Conservation (phyloP, 2,888 invertebrate species). For the Pterostichus madidus region DNA sequence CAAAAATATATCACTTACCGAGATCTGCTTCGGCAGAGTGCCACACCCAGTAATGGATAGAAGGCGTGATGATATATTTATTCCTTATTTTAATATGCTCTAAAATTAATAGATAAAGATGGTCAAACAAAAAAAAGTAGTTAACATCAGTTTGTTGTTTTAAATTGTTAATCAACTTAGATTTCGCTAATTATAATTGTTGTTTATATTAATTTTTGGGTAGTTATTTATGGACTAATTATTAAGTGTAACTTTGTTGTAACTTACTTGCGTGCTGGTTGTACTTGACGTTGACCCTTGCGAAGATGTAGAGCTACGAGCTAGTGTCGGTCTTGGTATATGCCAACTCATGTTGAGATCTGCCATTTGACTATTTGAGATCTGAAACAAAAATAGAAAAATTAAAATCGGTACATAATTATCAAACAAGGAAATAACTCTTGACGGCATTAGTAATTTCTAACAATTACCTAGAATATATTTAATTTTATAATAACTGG, state of each 20-base stretch:
- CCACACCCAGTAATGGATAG: too few species aligned
- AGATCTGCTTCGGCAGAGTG: too few species aligned
- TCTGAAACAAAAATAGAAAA: constrained; percentile 71
- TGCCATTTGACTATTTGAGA: constrained; percentile 71
- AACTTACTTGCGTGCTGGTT: constrained; percentile 88
- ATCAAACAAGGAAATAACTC: neutral
- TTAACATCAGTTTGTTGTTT: too few species aligned
- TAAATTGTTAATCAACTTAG: too few species aligned
- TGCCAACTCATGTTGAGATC: constrained; percentile 83
- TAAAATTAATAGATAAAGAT: too few species aligned
- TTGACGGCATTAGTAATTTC: neutral
- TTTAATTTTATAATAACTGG: constrained; percentile 4
- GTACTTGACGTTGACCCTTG: constrained; percentile 87
- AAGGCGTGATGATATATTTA: too few species aligned
- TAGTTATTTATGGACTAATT: too few species aligned
- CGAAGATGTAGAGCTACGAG: constrained; percentile 82
- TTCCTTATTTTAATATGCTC: too few species aligned
- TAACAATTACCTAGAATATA: neutral
- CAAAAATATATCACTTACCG: too few species aligned
- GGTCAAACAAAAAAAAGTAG: too few species aligned
- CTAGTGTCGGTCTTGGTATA: constrained; percentile 90
- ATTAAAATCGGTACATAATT: neutral
- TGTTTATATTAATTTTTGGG: too few species aligned
- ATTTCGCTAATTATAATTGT: too few species aligned
- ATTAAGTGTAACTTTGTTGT: neutral